Percentiles rank a stretch among this genome's conserved stretches.
Evolutionary conservation across 2,888 invertebrate genomes (phyloP).

Genomic region (Eupithecia tripunctaria): DNA sequence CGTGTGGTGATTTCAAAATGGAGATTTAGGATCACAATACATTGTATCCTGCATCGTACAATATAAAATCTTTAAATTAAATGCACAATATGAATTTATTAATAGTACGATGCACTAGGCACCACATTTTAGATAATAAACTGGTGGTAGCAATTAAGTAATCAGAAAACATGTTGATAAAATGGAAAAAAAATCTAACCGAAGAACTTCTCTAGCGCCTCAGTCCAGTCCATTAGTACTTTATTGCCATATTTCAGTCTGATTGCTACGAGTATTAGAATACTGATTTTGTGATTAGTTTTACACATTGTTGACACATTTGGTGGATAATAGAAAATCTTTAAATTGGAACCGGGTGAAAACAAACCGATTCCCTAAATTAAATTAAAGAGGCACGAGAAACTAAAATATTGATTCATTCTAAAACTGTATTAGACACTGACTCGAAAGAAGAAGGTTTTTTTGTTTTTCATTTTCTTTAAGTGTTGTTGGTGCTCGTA

Average conservation of each 20-base stretch:
- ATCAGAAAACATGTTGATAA: too few relatives aligned
- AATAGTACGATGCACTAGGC: not conserved
- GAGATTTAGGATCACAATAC: not conserved
- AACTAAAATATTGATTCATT: not conserved
- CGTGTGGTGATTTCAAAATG: slow-evolving; percentile 6
- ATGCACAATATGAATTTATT: not conserved
- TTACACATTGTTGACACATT: too few relatives aligned
- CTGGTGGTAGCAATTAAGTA: too few relatives aligned
- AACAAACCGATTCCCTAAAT: too few relatives aligned
- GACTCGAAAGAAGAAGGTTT: fast-evolving
- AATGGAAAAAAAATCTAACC: not conserved
- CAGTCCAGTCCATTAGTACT: too few relatives aligned
- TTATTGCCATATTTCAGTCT: not conserved
- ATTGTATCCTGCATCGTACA: not conserved
- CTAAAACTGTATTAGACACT: not conserved
- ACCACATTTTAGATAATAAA: too few relatives aligned
- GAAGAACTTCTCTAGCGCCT: too few relatives aligned
- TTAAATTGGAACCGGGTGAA: too few relatives aligned
- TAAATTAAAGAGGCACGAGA: too few relatives aligned
- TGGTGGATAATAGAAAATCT: too few relatives aligned
- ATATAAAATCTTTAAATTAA: not conserved
- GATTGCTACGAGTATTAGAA: not conserved
- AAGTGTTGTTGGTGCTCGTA: not conserved
- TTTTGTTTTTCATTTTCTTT: too few relatives aligned
- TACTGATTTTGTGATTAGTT: too few relatives aligned